Base-by-base conservation (phyloP, 2,797 vertebrate species). In the Pagetopsis macropterus region DNA sequence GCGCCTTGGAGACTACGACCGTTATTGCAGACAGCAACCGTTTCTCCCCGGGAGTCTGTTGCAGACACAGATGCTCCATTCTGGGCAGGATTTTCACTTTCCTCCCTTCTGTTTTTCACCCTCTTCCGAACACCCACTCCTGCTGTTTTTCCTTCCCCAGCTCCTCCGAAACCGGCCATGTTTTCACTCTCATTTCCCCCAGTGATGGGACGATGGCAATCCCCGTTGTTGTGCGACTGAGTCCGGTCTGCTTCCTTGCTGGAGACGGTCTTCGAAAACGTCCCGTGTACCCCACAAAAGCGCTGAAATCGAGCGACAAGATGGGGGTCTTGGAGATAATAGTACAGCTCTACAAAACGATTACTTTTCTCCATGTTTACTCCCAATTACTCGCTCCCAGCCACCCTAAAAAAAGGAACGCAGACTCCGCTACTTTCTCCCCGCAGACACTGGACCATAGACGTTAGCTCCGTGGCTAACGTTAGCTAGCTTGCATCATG, bases 221-320 rank as follows among this genome's bases (percentile, higher is more conserved):
- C 66, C 17, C 90, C 87, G 89, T 91, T 93, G 65, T 83, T 69
- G 70, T 75, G 83, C 1, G 67, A 5, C 23, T 58, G 74, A 64
- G 75, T 41, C 77, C 68, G 61, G 68, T 65, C 66, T 43, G 61
- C 60, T 23, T 66, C 69, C 40, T 27, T 48, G 43, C 31, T 15
- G 79, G 45, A 19, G 19, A 44, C 57, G 46, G 45, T 77, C 41
- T 88, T 76, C 43, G 81, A 72, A 70, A 92, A 89, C 12, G 87
- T 87, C 23, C 85, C 93, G 33, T 92, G 93, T 12, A 98, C 96
- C 0, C 98, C 98, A 65, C 98, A 99, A 1, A 96, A 61, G 48
- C 84, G 89, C 92, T 98, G 98, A 73, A 99, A 99, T 6, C 92
- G 84, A 37, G 97, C 97, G 70, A 99, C 98, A 8, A 94, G 95